phyloP scores from a whole-genome alignment of 2,113 vertebrate genomes.

The Grallaria varia region DNA sequence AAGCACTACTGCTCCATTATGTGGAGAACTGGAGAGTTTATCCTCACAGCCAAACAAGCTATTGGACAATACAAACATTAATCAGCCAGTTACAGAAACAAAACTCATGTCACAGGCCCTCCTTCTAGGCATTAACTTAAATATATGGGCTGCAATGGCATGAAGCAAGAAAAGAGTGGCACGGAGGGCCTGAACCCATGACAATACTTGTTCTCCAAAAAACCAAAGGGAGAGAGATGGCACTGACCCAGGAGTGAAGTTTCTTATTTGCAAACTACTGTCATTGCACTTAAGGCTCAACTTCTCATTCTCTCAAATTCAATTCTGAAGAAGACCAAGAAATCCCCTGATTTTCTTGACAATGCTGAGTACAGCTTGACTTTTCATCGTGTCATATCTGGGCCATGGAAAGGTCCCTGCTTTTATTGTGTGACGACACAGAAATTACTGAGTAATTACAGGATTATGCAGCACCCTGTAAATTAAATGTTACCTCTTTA shows the following conservation, averaged over 20 bases:
- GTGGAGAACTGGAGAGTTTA: background rate
- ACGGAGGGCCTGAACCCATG: background rate
- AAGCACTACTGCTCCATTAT: background rate
- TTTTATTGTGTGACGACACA: slow-evolving; percentile 51
- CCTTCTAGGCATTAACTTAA: background rate
- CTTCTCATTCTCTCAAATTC: background rate
- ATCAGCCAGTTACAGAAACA: background rate
- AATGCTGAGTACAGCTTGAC: background rate
- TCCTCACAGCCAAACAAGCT: background rate
- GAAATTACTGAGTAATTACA: slow-evolving; percentile 74
- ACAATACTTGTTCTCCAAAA: background rate
- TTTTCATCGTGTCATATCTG: slow-evolving; percentile 54
- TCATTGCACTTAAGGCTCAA: background rate
- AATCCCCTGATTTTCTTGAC: background rate
- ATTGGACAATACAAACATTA: background rate
- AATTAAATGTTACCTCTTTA: slow-evolving; percentile 79
- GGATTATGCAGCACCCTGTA: slow-evolving; percentile 73
- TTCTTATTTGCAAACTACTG: background rate
- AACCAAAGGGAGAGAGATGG: background rate
- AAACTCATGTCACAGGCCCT: background rate
- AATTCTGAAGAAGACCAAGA: background rate
- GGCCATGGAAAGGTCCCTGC: slow-evolving; percentile 38
- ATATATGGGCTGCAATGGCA: background rate
- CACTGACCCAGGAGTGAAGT: background rate
- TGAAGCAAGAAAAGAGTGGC: background rate